A percentile compares a stretch with the other conserved stretches of the same genome.
Evolutionary conservation across 92 coral and sea anemone genomes (phyloP).

Genomic region (Epizoanthus ramosus): DNA sequence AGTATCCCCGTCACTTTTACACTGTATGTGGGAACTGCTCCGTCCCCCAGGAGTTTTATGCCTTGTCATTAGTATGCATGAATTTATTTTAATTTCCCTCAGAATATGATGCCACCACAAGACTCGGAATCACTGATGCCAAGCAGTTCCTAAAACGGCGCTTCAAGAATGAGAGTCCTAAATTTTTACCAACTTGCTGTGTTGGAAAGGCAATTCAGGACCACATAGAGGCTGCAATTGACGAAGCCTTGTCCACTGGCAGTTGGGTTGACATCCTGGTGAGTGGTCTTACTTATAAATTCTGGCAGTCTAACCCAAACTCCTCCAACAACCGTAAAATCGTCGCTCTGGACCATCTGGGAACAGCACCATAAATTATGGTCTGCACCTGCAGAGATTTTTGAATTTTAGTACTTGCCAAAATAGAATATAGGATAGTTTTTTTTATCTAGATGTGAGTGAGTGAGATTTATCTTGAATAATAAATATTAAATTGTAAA

Average conservation of each 20-base stretch:
- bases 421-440: no score
- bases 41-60: background rate
- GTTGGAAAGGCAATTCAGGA: constrained; percentile 84
- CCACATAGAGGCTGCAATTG: constrained; percentile 83
- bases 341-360: no score
- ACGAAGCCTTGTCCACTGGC: constrained; percentile 84
- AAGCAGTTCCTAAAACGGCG: constrained; percentile 89
- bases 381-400: no score
- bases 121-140: constrained; percentile 95
- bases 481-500: no score
- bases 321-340: no score
- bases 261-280: constrained; percentile 93
- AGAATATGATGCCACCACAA: constrained; percentile 90
- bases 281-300: constrained; percentile 24
- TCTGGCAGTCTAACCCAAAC: no score
- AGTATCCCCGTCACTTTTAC: background rate
- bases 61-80: background rate
- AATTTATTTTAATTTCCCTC: background rate
- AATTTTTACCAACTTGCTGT: constrained; percentile 89
- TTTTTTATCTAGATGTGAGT: no score
- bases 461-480: no score
- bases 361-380: no score
- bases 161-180: constrained; percentile 60
- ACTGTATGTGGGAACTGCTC: background rate
- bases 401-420: no score